These are phyloP conservation scores for Oreochromis grahami DNA, from an alignment of 2,797 vertebrate species.

Conservation along the genomic window DNA sequence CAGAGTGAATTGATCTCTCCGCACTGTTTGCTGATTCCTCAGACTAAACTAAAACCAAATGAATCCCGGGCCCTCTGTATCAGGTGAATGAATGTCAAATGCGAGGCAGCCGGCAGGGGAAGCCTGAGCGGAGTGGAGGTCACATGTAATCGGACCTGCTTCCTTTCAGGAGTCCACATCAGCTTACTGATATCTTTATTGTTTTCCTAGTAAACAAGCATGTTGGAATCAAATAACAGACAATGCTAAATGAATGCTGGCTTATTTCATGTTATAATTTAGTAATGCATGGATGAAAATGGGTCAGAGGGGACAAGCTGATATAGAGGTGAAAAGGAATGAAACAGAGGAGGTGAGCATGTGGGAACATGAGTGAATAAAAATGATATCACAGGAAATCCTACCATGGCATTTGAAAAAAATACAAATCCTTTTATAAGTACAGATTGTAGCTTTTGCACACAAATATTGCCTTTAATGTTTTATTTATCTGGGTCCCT, in stretches of 20 bases:
- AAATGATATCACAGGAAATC: constrained; percentile 32
- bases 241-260: neutral
- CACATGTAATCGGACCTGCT: constrained; percentile 22
- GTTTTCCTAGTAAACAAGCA: constrained; percentile 1
- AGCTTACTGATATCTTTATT: neutral
- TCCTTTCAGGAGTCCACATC: neutral
- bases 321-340: constrained; percentile 37
- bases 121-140: constrained; percentile 20
- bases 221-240: neutral
- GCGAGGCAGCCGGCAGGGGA: neutral
- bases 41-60: constrained; percentile 60
- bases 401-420: constrained; percentile 10
- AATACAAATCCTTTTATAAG: constrained; percentile 5
- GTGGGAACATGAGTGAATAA: constrained; percentile 35
- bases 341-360: constrained; percentile 42
- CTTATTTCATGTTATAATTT: constrained; percentile 9
- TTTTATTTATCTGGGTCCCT: neutral
- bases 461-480: neutral
- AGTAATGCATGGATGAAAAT: constrained; percentile 13
- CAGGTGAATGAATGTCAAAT: constrained; percentile 42
- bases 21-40: constrained; percentile 59
- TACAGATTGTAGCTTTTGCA: neutral
- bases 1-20: constrained; percentile 65
- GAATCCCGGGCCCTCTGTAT: constrained; percentile 39
- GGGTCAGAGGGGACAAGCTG: constrained; percentile 14